Conservation (phyloP, 2,888 invertebrate genomes). For the Rutpela maculata region DNA sequence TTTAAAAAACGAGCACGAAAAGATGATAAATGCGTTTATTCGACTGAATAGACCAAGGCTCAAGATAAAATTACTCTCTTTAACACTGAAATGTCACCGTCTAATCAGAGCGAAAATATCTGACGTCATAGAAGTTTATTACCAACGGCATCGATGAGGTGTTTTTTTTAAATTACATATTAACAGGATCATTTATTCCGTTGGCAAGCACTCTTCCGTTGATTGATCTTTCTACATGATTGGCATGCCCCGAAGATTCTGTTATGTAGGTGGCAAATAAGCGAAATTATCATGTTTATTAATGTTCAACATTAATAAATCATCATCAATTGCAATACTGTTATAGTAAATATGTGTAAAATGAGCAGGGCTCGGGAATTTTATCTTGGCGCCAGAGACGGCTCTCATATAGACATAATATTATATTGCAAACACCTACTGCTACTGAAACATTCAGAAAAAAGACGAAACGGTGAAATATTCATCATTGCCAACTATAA, state of each 20-base stretch:
- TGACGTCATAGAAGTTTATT: background rate
- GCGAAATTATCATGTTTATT: background rate
- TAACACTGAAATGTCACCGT: background rate
- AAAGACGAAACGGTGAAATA: too few species aligned
- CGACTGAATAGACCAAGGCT: background rate
- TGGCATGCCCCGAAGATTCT: background rate
- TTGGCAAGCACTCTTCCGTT: background rate
- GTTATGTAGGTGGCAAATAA: background rate
- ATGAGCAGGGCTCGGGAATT: too few species aligned
- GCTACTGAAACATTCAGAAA: too few species aligned
- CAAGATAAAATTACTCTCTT: background rate
- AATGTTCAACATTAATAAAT: too few species aligned
- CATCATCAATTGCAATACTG: too few species aligned
- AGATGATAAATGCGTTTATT: constrained; percentile 7
- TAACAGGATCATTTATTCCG: background rate
- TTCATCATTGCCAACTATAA: too few species aligned
- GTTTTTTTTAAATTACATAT: background rate
- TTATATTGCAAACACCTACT: too few species aligned
- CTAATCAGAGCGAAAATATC: background rate
- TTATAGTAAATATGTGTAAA: too few species aligned
- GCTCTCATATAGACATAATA: too few species aligned
- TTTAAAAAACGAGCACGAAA: background rate
- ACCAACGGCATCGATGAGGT: background rate
- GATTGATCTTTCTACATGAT: background rate
- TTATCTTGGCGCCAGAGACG: too few species aligned